phyloP scores from a whole-genome alignment of 1,140 invertebrate genomes.

The Ephestia elutella region DNA sequence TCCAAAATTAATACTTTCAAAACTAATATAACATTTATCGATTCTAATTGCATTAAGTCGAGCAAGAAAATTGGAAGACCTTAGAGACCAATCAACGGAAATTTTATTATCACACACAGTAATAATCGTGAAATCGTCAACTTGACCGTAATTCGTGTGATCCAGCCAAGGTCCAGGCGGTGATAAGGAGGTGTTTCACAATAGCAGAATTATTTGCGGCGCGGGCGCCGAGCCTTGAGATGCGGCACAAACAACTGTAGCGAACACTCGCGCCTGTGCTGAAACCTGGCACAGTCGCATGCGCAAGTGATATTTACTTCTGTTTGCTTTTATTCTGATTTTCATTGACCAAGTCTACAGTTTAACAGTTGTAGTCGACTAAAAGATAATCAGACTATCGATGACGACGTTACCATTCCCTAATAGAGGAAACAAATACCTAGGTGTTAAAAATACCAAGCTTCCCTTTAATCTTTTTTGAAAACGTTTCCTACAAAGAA shows the following conservation, averaged over 20 bases:
- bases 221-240: conserved; percentile 62
- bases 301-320: conserved; percentile 22
- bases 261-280: conserved; percentile 33
- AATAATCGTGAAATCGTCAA: conserved; percentile 68
- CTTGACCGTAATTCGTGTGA: conserved; percentile 73
- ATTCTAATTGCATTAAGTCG: no score
- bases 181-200: conserved; percentile 70
- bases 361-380: no score
- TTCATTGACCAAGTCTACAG: no score
- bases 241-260: conserved; percentile 64
- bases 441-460: no score
- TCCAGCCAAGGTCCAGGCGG: conserved; percentile 56
- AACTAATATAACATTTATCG: conserved; percentile 4
- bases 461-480: no score
- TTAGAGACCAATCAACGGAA: conserved; percentile 28
- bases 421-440: no score
- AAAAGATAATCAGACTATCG: no score
- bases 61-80: no score
- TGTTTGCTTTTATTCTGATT: not conserved
- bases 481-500: no score
- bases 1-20: no score
- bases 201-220: conserved; percentile 73
- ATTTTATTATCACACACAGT: conserved; percentile 54
- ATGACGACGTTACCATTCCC: no score
- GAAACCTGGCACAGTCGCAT: conserved; percentile 51